These are phyloP conservation scores for Macroteleia sp. DNA, from an alignment of 2,888 invertebrate genomes.

Conservation along the genomic window DNA sequence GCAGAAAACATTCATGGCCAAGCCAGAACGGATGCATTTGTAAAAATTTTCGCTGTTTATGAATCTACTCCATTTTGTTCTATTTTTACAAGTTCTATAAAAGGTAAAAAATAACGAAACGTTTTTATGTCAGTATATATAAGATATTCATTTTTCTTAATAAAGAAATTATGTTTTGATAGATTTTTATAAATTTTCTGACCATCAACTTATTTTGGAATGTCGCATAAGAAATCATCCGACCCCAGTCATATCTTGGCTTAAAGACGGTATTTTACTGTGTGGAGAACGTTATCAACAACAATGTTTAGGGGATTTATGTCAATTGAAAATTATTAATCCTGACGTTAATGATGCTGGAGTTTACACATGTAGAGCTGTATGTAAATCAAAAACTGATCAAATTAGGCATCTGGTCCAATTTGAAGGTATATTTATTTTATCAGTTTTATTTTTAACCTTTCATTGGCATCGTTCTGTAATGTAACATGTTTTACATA, in stretches of 20 bases:
- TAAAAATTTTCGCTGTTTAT: constrained; percentile 90
- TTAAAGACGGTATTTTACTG: constrained; percentile 88
- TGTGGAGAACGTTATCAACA: constrained; percentile 87
- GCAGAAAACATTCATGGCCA: constrained; percentile 91
- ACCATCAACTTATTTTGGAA: constrained; percentile 90
- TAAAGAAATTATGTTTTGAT: constrained; percentile 72
- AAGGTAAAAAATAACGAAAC: constrained; percentile 85
- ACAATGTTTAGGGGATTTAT: constrained; percentile 89
- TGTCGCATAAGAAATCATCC: constrained; percentile 91
- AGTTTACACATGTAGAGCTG: constrained; percentile 90
- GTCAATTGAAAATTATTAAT: constrained; percentile 87
- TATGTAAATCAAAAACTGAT: constrained; percentile 88
- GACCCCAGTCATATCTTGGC: constrained; percentile 90
- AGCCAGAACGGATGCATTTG: constrained; percentile 88
- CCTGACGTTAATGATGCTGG: constrained; percentile 90
- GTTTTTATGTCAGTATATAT: too few relatives aligned
- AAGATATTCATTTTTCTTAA: too few relatives aligned
- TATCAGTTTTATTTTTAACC: too few relatives aligned
- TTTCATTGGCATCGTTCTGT: too few relatives aligned
- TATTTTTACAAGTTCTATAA: constrained; percentile 90
- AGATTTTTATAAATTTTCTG: constrained; percentile 90
- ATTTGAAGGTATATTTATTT: constrained; percentile 86
- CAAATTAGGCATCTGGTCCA: constrained; percentile 90
- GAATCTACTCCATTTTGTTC: constrained; percentile 89
- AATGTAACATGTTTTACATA: too few relatives aligned